Evolutionary conservation across 2,888 invertebrate species (phyloP), one percentile per base, ranked within the genome.

Genomic region (Coenonympha arcania): DNA sequence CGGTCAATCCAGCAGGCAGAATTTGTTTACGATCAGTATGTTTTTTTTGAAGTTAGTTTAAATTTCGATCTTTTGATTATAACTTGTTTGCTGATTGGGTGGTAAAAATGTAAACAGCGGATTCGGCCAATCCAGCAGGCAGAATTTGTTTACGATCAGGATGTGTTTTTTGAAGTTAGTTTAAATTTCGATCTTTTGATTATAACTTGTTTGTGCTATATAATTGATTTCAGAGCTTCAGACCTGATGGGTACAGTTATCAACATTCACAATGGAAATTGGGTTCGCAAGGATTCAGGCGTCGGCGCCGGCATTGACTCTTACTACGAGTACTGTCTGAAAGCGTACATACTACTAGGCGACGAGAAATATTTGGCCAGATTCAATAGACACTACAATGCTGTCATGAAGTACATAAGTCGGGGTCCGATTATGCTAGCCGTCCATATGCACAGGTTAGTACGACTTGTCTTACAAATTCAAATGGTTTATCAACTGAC

Each of bases 221-320:
- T n/a, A n/a, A n/a, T n/a, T n/a, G n/a, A n/a, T 42, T 53, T 26
- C 59, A 87, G 87, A 56, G 84, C 84, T 1, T 89, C 94, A 2
- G 98, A 99, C 79, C 88, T 99, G 6, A 97, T 99, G 94, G 99
- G 99, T 3, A 97, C 98, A 0, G 96, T 98, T 4, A 89, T 99
- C 44, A 98, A 99, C 83, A 93, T 99, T n/a, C 95, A 99, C 76
- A 96, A 95, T 2, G 99, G 99, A 0, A 97, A 98, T 78, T 99
- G 99, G 99, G 92, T 98, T 4, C 89, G 99, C 37, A 90, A 97
- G 66, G 98, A 99, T 76, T 95, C 97, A 1, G 98, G 99, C 1
- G 96, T 99, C 5, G 99, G 99, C n/a, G 99, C 99, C 9, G 99
- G 99, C 19, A 98, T 99, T 62, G 99, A 99, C 81, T 98, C 98